Conservation (phyloP, 1,140 invertebrate species). For the Drosophila virilis region DNA sequence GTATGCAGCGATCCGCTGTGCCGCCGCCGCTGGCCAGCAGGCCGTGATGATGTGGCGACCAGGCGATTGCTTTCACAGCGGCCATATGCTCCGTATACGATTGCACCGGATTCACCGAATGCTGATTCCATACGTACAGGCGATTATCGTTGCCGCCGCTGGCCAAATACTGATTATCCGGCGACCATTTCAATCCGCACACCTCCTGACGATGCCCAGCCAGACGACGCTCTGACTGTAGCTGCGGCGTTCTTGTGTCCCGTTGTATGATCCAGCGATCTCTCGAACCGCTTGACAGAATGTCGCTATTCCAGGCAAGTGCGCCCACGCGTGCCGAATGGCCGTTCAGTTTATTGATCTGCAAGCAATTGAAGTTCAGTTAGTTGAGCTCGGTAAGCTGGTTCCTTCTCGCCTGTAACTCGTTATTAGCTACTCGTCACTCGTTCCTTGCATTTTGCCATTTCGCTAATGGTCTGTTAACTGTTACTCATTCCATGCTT, state of each 20-base stretch:
- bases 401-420: not conserved
- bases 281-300: conserved; percentile 97
- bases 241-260: conserved; percentile 94
- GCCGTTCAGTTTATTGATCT: conserved; percentile 94
- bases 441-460: no score
- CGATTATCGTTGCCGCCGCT: conserved; percentile 99
- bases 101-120: conserved; percentile 94
- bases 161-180: conserved; percentile 98
- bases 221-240: conserved; percentile 91
- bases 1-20: conserved; percentile 98
- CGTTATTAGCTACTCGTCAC: no score
- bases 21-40: conserved; percentile 98
- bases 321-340: conserved; percentile 97
- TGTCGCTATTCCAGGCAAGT: conserved; percentile 98
- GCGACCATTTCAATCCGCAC: conserved; percentile 99
- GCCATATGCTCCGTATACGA: conserved; percentile 99
- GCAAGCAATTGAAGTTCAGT: conserved; percentile 33
- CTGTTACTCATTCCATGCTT: no score
- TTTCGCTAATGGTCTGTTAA: no score
- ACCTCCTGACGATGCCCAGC: conserved; percentile 98
- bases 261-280: conserved; percentile 97
- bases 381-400: not conserved
- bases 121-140: conserved; percentile 98
- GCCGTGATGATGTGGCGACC: conserved; percentile 99
- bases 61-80: conserved; percentile 99